These are phyloP conservation scores for Bettongia penicillata DNA, from an alignment of 2,113 vertebrate species.

Conservation along the genomic window DNA sequence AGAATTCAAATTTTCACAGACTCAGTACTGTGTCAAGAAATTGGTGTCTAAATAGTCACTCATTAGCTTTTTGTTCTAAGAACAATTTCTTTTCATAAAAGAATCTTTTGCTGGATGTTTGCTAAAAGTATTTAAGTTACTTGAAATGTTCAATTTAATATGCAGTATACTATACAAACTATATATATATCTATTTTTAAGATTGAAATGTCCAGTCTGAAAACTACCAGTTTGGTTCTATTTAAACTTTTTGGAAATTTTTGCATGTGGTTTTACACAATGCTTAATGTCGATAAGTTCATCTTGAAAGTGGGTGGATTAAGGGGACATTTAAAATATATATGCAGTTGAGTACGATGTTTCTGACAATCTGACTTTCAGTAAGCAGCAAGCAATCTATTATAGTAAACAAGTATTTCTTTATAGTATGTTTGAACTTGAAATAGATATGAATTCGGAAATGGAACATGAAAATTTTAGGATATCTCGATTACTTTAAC, in stretches of 20 bases:
- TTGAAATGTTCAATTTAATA: conserved; percentile 83
- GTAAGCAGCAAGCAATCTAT: conserved; percentile 71
- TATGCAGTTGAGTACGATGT: conserved; percentile 77
- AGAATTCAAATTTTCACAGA: conserved; percentile 79
- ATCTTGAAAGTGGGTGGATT: conserved; percentile 73
- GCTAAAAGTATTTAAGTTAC: conserved; percentile 83
- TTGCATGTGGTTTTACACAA: conserved; percentile 80
- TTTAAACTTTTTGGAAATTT: conserved; percentile 73
- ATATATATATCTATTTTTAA: conserved; percentile 79
- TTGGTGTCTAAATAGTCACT: conserved; percentile 80
- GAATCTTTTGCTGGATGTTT: conserved; percentile 79
- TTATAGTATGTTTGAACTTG: conserved; percentile 47
- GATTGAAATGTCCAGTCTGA: conserved; percentile 77
- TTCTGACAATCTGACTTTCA: conserved; percentile 81
- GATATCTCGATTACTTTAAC: conserved; percentile 65
- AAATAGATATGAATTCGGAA: conserved; percentile 64
- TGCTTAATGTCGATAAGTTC: conserved; percentile 74
- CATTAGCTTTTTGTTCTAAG: conserved; percentile 81
- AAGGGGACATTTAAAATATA: conserved; percentile 74
- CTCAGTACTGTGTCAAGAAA: conserved; percentile 78
- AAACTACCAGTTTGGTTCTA: conserved; percentile 79
- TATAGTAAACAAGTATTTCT: conserved; percentile 60
- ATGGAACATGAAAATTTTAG: conserved; percentile 71
- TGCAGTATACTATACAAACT: conserved; percentile 56
- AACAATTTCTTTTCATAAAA: conserved; percentile 79